A percentile compares a stretch with the other conserved stretches of the same genome.
These are phyloP conservation scores for Acronicta aceris DNA, from an alignment of 2,888 invertebrate species.

Conservation along the genomic window DNA sequence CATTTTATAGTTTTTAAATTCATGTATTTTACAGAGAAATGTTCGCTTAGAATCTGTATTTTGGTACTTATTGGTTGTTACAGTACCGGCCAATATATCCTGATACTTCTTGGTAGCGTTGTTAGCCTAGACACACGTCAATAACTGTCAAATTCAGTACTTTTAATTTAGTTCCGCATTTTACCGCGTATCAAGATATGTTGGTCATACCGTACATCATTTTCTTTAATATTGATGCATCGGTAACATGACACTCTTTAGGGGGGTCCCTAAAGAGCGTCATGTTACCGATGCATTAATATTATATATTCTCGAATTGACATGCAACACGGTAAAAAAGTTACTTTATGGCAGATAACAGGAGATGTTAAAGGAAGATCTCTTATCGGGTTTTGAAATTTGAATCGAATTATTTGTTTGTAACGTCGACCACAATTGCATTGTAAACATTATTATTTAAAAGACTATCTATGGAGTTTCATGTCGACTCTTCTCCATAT, in stretches of 20 bases:
- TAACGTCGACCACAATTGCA: too few species aligned
- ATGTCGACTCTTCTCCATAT: too few species aligned
- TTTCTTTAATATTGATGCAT: constrained; percentile 15
- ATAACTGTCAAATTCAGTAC: background rate
- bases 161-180: background rate
- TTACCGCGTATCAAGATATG: background rate
- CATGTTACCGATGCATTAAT: too few species aligned
- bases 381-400: background rate
- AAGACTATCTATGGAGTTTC: too few species aligned
- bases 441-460: too few species aligned
- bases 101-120: constrained; percentile 2
- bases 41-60: constrained; percentile 26
- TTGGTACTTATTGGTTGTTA: constrained; percentile 12
- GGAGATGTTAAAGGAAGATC: constrained; percentile 13
- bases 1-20: constrained; percentile 60
- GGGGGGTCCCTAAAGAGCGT: constrained; percentile 10
- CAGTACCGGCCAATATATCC: background rate
- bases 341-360: constrained; percentile 32
- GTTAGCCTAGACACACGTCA: background rate
- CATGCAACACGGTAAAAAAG: constrained; percentile 8
- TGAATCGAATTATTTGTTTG: background rate
- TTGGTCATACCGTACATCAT: constrained; percentile 12
- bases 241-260: constrained; percentile 35
- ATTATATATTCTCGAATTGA: constrained; percentile 34
- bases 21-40: constrained; percentile 45